A percentile compares a stretch with the other conserved stretches of the same genome.
phyloP scores from a whole-genome alignment of 2,888 invertebrate genomes.

The Nemotelus pantherinus region DNA sequence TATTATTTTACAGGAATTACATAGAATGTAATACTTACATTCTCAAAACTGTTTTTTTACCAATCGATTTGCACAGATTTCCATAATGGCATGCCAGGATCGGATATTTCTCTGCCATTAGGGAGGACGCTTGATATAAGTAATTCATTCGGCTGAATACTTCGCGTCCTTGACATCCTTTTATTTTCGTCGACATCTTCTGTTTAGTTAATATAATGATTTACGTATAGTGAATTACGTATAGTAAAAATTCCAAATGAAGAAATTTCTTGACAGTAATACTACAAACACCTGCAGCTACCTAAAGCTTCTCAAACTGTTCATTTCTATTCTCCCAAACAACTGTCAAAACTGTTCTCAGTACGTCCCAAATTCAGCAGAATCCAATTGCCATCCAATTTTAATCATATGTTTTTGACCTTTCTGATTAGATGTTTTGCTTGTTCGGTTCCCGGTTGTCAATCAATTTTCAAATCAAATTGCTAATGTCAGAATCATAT shows the following conservation, averaged over 20 bases:
- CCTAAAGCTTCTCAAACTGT: too few relatives aligned
- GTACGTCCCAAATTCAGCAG: not conserved
- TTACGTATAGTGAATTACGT: too few relatives aligned
- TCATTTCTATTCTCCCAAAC: too few relatives aligned
- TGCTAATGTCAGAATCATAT: too few relatives aligned
- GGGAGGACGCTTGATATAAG: constrained; percentile 61
- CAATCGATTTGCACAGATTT: constrained; percentile 59
- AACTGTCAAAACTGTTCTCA: constrained; percentile 10
- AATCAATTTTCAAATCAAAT: not conserved
- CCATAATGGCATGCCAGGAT: constrained; percentile 61
- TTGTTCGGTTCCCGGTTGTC: not conserved
- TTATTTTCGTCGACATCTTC: constrained; percentile 34
- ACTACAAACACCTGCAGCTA: too few relatives aligned
- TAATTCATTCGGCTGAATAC: constrained; percentile 62
- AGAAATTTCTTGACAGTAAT: too few relatives aligned
- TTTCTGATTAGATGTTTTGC: not conserved
- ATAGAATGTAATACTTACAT: constrained; percentile 57
- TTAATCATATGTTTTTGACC: not conserved
- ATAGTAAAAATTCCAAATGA: too few relatives aligned
- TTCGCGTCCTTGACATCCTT: constrained; percentile 55
- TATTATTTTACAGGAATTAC: not conserved
- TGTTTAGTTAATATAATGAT: not conserved
- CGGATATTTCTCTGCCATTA: constrained; percentile 60
- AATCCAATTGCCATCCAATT: not conserved
- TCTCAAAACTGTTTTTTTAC: constrained; percentile 60